Conservation (phyloP, 2,888 invertebrate genomes). For the Caenorhabditis virilis region DNA sequence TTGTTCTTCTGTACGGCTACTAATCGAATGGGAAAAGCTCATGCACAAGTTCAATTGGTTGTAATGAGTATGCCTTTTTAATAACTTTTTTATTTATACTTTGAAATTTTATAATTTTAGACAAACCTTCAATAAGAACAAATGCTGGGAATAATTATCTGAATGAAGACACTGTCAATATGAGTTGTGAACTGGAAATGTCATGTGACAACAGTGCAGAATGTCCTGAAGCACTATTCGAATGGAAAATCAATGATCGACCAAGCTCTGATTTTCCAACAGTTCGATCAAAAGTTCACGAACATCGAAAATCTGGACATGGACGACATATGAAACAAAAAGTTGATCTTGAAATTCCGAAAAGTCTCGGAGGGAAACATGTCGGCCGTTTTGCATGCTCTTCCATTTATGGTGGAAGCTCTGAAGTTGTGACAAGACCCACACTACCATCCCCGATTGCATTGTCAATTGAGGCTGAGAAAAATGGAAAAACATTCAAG, state of each 20-base stretch:
- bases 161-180: constrained; percentile 27
- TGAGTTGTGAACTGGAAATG: constrained; percentile 36
- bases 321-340: constrained; percentile 29
- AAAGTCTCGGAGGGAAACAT: constrained; percentile 17
- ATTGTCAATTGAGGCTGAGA: constrained; percentile 22
- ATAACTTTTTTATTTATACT: too few species aligned
- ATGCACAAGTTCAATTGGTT: constrained; percentile 57
- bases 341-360: constrained; percentile 36
- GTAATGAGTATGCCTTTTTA: constrained; percentile 47
- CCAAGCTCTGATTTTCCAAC: constrained; percentile 30
- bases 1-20: constrained; percentile 62
- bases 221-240: constrained; percentile 61
- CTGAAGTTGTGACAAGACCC: constrained; percentile 22
- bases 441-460: constrained; percentile 36
- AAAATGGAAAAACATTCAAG: constrained; percentile 15
- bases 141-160: constrained; percentile 6
- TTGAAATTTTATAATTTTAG: constrained; percentile 2
- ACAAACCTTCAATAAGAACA: constrained; percentile 32
- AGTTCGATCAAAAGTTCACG: constrained; percentile 26
- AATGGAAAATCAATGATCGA: constrained; percentile 60
- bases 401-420: constrained; percentile 55
- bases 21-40: constrained; percentile 58
- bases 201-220: constrained; percentile 30
- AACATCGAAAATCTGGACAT: constrained; percentile 17
- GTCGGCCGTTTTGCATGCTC: constrained; percentile 59